Evolutionary conservation across 92 coral and sea anemone genomes (phyloP).

Genomic region (Siderastrea siderea): DNA sequence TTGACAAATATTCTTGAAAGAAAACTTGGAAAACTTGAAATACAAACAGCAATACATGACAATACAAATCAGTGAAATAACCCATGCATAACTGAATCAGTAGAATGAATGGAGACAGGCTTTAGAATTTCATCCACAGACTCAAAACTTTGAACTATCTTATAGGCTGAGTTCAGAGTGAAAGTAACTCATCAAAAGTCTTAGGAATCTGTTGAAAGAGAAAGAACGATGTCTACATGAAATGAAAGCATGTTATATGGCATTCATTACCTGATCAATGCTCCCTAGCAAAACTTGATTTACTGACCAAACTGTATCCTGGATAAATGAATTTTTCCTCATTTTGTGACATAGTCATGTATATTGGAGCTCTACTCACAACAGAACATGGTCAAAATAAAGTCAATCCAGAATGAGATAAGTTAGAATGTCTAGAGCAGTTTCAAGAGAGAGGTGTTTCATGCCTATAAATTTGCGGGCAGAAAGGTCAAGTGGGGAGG

Average conservation of each 20-base stretch:
- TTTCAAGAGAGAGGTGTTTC: background rate
- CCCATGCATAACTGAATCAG: too few relatives aligned
- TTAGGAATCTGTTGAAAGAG: background rate
- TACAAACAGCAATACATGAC: too few relatives aligned
- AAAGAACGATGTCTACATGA: background rate
- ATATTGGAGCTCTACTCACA: background rate
- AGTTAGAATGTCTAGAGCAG: background rate
- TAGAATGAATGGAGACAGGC: too few relatives aligned
- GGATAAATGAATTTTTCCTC: background rate
- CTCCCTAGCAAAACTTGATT: slow-evolving; percentile 1
- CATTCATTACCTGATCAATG: slow-evolving; percentile 12
- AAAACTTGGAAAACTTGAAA: too few relatives aligned
- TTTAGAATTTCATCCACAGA: too few relatives aligned
- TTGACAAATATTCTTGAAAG: too few relatives aligned
- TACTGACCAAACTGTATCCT: background rate
- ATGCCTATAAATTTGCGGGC: background rate
- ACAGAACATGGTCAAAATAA: background rate
- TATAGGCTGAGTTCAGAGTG: too few relatives aligned
- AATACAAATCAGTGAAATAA: too few relatives aligned
- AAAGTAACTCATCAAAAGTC: background rate
- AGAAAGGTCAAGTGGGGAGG: slow-evolving; percentile 24
- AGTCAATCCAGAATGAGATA: background rate
- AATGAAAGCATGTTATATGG: background rate
- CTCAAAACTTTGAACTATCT: too few relatives aligned
- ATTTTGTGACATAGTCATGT: background rate